phyloP scores from a whole-genome alignment of 1,140 invertebrate species.

The Scaptomyza graminum region DNA sequence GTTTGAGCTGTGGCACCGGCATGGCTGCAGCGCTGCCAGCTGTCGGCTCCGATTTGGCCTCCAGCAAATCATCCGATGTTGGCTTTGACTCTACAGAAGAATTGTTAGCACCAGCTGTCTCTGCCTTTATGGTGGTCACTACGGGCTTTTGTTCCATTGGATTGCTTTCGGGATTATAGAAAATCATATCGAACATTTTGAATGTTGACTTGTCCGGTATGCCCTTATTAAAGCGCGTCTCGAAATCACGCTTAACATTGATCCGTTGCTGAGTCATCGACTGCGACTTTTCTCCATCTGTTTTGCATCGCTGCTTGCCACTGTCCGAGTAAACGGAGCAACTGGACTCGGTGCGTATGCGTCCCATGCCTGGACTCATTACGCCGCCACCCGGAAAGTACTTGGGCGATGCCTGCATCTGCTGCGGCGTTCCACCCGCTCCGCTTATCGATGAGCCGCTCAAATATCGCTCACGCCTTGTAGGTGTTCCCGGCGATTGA shows the following conservation, averaged over 20 bases:
- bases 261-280: conserved; percentile 57
- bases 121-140: conserved; percentile 67
- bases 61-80: conserved; percentile 44
- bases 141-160: conserved; percentile 85
- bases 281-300: conserved; percentile 47
- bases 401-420: conserved; percentile 59
- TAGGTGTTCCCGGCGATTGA: conserved; percentile 71
- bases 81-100: conserved; percentile 51
- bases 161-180: conserved; percentile 92
- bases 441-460: conserved; percentile 60
- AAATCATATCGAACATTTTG: conserved; percentile 96
- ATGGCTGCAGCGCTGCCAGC: conserved; percentile 47
- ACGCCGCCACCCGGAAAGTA: conserved; percentile 50
- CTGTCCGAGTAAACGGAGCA: conserved; percentile 79
- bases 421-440: conserved; percentile 35
- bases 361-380: conserved; percentile 67
- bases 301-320: conserved; percentile 57
- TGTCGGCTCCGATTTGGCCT: conserved; percentile 38
- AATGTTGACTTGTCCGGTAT: conserved; percentile 88
- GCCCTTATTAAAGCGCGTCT: conserved; percentile 85
- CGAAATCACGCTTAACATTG: conserved; percentile 85
- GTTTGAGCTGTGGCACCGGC: conserved; percentile 93
- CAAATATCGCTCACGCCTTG: conserved; percentile 67
- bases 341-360: conserved; percentile 84
- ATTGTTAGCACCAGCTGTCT: conserved; percentile 27